Evolutionary conservation across 2,888 invertebrate genomes (phyloP), one percentile per base, ranked within the genome.

Genomic region (Physocephala rufipes): DNA sequence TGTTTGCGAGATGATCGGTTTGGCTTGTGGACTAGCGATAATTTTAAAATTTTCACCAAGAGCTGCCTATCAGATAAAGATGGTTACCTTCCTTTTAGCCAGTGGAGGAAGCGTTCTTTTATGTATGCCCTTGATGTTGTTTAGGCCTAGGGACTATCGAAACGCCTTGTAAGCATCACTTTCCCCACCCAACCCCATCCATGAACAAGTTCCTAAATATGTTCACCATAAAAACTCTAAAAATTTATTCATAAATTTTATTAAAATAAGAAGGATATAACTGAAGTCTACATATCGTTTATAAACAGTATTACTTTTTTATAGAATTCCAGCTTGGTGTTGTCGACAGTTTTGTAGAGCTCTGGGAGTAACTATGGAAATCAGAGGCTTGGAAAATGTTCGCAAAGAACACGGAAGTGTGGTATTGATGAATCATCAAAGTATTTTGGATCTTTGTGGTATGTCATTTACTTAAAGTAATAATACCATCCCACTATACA

Each of bases 371-470:
- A 89, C 89, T 24, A 92, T 91, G 87, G 89, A 89, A 76, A 88
- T 95, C n/a, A 89, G 91, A 63, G 94, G 95, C 0, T 83, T 89
- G 67, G 92, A 95, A 81, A 91, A 95, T 83, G 90, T 95, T 13
- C 90, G 91, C 74, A 89, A 90, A 80, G 89, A 91, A 64, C 89
- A 91, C 71, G 94, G 96, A 0, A 91, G 91, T 79, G 91, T 97
- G 15, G 90, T 96, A 12, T 87, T 96, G 19, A 89, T 95, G 73
- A 97, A 97, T 87, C 96, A 97, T 84, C 96, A 96, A 87, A 95
- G 95, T 83, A 89, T 91, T 28, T 85, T 97, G 68, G 97, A 97
- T 86, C 88, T 96, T 71, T 90, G 93, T 78, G 92, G 95, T 95
- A 88, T 88, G 87, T 80, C 26, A 2, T 71, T 49, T 79, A 16